These are phyloP conservation scores for Aproaerema taeniolella DNA, from an alignment of 2,888 invertebrate species.

Conservation along the genomic window DNA sequence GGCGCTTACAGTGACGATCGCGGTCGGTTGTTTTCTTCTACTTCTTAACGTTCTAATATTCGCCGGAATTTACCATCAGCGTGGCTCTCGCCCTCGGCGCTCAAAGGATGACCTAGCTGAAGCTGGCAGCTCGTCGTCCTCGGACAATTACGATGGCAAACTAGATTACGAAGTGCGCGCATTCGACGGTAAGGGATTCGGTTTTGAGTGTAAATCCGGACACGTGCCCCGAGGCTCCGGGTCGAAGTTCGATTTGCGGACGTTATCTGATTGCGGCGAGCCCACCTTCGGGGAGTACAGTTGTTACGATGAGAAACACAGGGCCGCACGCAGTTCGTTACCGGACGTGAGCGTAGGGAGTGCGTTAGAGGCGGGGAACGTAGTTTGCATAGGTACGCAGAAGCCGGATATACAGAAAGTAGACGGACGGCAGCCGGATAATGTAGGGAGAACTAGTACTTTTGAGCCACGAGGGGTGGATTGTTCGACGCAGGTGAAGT, in stretches of 20 bases:
- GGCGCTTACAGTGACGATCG: constrained; percentile 91
- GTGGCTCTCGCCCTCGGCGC: constrained; percentile 84
- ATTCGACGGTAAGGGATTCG: constrained; percentile 74
- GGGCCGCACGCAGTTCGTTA: constrained; percentile 76
- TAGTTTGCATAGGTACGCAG: constrained; percentile 71
- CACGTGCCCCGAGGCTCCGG: constrained; percentile 67
- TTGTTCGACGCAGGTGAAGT: constrained; percentile 71
- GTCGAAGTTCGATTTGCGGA: constrained; percentile 69
- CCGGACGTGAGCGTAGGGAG: constrained; percentile 78
- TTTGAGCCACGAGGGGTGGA: constrained; percentile 72
- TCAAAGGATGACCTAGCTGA: constrained; percentile 87
- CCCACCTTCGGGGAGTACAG: constrained; percentile 81
- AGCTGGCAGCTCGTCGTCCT: constrained; percentile 83
- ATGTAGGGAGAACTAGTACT: constrained; percentile 64
- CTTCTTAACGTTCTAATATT: constrained; percentile 91
- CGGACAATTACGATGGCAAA: constrained; percentile 80
- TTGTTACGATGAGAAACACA: constrained; percentile 80
- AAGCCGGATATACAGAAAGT: constrained; percentile 72
- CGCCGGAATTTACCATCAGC: constrained; percentile 91
- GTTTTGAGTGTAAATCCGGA: constrained; percentile 76
- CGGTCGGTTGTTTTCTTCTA: constrained; percentile 89
- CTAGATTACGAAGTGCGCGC: constrained; percentile 70
- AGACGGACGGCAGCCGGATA: constrained; percentile 50
- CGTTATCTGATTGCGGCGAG: constrained; percentile 73
- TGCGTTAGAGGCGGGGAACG: constrained; percentile 78